Evolutionary conservation across 2,888 invertebrate species (phyloP), one percentile per base, ranked within the genome.

Genomic region (Drosophila antonietae): DNA sequence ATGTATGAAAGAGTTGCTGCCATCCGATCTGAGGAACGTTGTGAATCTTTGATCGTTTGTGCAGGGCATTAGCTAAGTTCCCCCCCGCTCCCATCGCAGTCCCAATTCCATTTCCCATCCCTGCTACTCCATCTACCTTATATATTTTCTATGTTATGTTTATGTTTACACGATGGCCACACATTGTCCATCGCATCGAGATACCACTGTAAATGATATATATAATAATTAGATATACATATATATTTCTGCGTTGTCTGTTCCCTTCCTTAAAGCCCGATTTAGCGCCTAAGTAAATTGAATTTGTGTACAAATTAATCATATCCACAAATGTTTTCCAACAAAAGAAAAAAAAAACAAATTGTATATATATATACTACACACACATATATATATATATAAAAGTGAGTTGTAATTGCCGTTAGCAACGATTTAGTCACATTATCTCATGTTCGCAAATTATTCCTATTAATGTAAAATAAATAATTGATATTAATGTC

Each of bases 1-100:
- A 61, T 91, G 89, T 67, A 91, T 91, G 91, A 91, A 91, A 52
- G 86, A 86, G 12, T 63, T 91, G 58, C 72, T 91, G 62, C 91
- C 91, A 15, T 73, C 82, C 69, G 91, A 91, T 78, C 73, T 91
- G 49, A 92, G 90, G 71, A 91, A 90, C 65, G 87, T 92, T 59
- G 90, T 92, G 65, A 91, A 91, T 75, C 90, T 91, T 77, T 91
- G 88, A 91, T 91, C 68, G 65, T 78, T 74, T 69, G 68, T 68
- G 66, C 51, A 18, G 7, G 20, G 49, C 23, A 15, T 52, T 81
- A 78, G 80, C 65, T 77, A 76, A 78, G 49, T 57, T 51, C 31
- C n/a, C n/a, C 8, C 3, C 31, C 4, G 5, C 14, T 9, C 7
- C 9, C 14, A 10, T 15, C 7, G 5, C 14, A 9, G 2, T 39